A percentile compares a stretch with the other conserved stretches of the same genome.
Conservation (phyloP, 1,140 invertebrate species). For the Oncopeltus fasciatus region DNA sequence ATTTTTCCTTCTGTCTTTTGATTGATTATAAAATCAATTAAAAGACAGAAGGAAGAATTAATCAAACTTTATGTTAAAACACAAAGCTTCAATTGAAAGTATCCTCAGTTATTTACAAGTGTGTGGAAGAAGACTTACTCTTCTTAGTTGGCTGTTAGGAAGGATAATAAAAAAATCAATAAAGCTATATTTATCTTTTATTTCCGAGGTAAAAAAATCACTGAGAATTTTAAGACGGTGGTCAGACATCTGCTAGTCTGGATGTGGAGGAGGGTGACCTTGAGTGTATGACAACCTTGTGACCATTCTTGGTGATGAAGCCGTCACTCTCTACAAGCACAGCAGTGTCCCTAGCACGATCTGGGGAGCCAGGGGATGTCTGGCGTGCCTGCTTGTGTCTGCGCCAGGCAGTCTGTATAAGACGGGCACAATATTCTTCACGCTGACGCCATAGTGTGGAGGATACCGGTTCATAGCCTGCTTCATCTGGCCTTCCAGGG, state of each 20-base stretch:
- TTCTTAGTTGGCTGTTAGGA: no score
- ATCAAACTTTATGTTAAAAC: no score
- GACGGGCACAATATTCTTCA: constrained; percentile 85
- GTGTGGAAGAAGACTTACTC: no score
- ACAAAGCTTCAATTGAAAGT: no score
- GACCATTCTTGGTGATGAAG: constrained; percentile 64
- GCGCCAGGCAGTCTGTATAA: constrained; percentile 89
- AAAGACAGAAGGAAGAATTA: no score
- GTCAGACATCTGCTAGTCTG: constrained; percentile 64
- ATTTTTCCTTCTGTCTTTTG: neutral
- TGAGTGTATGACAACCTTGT: constrained; percentile 76
- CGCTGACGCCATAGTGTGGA: constrained; percentile 87
- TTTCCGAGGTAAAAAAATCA: constrained; percentile 1
- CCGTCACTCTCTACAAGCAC: constrained; percentile 70
- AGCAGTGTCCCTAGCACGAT: constrained; percentile 48
- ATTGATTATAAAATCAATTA: neutral
- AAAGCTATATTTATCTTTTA: constrained; percentile 2
- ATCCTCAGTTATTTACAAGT: neutral
- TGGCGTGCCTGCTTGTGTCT: constrained; percentile 59
- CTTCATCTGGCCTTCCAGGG: constrained; percentile 58
- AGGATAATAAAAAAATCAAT: constrained; percentile 2
- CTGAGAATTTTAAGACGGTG: neutral
- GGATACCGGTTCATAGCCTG: constrained; percentile 81
- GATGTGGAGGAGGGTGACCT: constrained; percentile 67
- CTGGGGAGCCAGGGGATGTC: constrained; percentile 29